Base-by-base conservation (phyloP, 2,113 vertebrate species). In the Oryzias melastigma region DNA sequence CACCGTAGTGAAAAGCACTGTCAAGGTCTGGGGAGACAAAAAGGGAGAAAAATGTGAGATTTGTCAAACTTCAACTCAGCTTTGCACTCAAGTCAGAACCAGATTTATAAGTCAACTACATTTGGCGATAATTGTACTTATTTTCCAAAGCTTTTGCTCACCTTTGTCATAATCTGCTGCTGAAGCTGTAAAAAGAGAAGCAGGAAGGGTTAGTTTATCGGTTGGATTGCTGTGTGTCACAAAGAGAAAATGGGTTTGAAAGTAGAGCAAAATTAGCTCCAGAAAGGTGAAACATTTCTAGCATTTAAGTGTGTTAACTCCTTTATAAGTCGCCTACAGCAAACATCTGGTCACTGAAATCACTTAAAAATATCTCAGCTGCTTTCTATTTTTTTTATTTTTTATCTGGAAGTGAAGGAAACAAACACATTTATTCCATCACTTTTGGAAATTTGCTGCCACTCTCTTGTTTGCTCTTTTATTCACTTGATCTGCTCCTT, bases 1-100 rank as follows among this genome's bases (percentile, higher is more conserved):
- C 82, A 93, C 92, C 92, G 14, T 92, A 93, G 41, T 89, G 41
- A 86, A 93, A 92, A 35, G 77, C 80, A 43, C 78, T 88, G 88
- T 92, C 89, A 25, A 70, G 61, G 69, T 90, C 91, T 90, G 62
- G 59, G 78, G 82, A 81, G 59, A 77, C 5, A 46, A 14, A 51
- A 47, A 56, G 24, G 25, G 41, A 45, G 17, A 46, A 55, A 58
- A 5, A 66, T 61, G 76, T 55, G 50, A 79, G 58, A 63, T 43
- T 24, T 58, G 65, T 78, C 65, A 64, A 48, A 59, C 67, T 74
- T 76, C 74, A 80, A 49, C 65, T 73, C 53, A 62, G 58, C 70
- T 62, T 58, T 51, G 15, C 18, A 62, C 17, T 58, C 16, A 49
- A 40, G 55, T 19, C 49, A 13, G 24, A 12, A n/a, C 40, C 22